Percentiles rank a stretch among this genome's conserved stretches.
phyloP scores from a whole-genome alignment of 2,113 vertebrate genomes.

The Muntiacus muntjak region DNA sequence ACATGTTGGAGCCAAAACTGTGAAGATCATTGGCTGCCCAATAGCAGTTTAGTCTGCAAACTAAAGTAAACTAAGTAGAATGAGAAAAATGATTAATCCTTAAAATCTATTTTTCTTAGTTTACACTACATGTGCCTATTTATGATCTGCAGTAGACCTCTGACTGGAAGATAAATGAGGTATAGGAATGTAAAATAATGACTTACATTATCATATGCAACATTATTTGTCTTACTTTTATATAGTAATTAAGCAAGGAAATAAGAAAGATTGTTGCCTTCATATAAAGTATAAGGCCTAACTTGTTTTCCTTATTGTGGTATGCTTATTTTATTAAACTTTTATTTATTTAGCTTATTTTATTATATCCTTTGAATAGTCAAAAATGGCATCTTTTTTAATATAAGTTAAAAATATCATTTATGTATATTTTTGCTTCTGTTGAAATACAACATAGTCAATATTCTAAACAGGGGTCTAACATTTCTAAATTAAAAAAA shows the following conservation, averaged over 20 bases:
- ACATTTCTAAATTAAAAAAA: not conserved
- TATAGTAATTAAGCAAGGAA: not conserved
- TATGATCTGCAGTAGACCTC: not conserved
- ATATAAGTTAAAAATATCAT: not conserved
- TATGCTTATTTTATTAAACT: not conserved
- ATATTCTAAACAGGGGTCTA: not conserved
- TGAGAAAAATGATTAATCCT: not conserved
- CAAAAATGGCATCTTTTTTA: not conserved
- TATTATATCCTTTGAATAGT: not conserved
- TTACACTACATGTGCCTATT: not conserved
- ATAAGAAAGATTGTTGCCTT: not conserved
- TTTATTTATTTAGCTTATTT: not conserved
- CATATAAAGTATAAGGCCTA: not conserved
- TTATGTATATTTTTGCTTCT: not conserved
- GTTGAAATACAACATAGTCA: slow-evolving; percentile 7
- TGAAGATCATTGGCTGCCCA: not conserved
- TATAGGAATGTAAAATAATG: not conserved
- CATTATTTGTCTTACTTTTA: not conserved
- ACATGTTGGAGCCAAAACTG: not conserved
- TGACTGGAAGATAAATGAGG: not conserved
- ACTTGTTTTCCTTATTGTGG: not conserved
- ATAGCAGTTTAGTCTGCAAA: not conserved
- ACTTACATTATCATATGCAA: not conserved
- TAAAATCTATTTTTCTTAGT: not conserved
- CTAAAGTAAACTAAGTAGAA: not conserved